Percentiles rank a stretch among this genome's conserved stretches.
Conservation (phyloP, 2,113 vertebrate species). For the Corydoras maculifer region DNA sequence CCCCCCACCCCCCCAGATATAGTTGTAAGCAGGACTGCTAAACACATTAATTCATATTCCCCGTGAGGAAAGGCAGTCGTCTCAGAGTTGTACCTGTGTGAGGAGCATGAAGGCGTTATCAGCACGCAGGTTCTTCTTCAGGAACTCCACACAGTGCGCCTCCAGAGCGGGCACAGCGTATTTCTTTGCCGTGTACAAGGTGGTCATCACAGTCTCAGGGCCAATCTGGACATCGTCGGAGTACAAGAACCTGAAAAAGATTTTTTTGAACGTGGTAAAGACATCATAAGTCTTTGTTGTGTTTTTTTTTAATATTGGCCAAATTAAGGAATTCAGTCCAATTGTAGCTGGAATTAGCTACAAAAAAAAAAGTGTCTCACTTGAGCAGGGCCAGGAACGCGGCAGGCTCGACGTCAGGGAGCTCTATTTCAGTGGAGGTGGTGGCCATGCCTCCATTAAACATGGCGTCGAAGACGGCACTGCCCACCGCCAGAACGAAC, state of each 20-base stretch:
- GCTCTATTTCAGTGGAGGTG: conserved; percentile 91
- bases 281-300: not conserved
- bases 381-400: conserved; percentile 91
- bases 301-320: not conserved
- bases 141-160: conserved; percentile 94
- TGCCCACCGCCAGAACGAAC: conserved; percentile 93
- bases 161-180: conserved; percentile 93
- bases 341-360: too few relatives aligned
- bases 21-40: too few relatives aligned
- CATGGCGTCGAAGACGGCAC: conserved; percentile 93
- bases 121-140: conserved; percentile 92
- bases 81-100: conserved; percentile 76
- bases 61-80: not conserved
- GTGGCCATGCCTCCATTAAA: conserved; percentile 98
- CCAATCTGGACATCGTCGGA: conserved; percentile 96
- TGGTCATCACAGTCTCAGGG: conserved; percentile 97
- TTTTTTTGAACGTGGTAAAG: not conserved
- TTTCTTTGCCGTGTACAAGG: conserved; percentile 93
- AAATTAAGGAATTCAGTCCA: too few relatives aligned
- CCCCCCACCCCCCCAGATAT: too few relatives aligned
- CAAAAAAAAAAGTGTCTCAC: conserved; percentile 59
- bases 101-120: conserved; percentile 96
- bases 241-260: conserved; percentile 81
- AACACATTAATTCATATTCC: not conserved
- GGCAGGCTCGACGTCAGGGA: conserved; percentile 91